These are phyloP conservation scores for Sarcophaga subvicina DNA, from an alignment of 2,888 invertebrate genomes.

Conservation along the genomic window DNA sequence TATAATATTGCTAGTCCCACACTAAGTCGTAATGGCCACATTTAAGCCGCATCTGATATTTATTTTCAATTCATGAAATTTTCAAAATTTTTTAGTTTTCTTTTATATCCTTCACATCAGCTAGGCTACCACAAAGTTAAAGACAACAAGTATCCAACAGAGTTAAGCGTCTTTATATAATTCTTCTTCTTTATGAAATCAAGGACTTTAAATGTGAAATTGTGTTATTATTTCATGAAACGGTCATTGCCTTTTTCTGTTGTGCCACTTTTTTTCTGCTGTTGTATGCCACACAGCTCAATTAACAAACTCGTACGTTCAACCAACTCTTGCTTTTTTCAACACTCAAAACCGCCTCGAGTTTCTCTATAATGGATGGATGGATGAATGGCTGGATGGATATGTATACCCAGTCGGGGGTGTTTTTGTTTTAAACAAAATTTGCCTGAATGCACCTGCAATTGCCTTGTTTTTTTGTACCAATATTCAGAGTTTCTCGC, in stretches of 20 bases:
- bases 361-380: no score
- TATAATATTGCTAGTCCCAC: no score
- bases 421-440: constrained; percentile 16
- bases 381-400: neutral
- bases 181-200: neutral
- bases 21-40: no score
- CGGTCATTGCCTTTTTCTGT: constrained; percentile 57
- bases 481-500: constrained; percentile 1
- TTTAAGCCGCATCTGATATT: no score
- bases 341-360: no score
- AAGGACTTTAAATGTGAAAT: constrained; percentile 39
- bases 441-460: constrained; percentile 53
- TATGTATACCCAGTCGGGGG: neutral
- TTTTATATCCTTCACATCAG: no score
- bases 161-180: no score
- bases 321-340: neutral
- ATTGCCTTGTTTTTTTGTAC: constrained; percentile 36
- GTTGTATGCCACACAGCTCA: constrained; percentile 19
- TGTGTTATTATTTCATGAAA: constrained; percentile 63
- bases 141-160: no score
- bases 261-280: neutral
- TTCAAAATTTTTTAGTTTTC: no score
- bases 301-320: constrained; percentile 30
- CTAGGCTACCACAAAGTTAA: no score
- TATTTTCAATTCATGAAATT: no score